A percentile compares a stretch with the other conserved stretches of the same genome.
Conservation (phyloP, 2,113 vertebrate species). For the Trematomus loennbergii region DNA sequence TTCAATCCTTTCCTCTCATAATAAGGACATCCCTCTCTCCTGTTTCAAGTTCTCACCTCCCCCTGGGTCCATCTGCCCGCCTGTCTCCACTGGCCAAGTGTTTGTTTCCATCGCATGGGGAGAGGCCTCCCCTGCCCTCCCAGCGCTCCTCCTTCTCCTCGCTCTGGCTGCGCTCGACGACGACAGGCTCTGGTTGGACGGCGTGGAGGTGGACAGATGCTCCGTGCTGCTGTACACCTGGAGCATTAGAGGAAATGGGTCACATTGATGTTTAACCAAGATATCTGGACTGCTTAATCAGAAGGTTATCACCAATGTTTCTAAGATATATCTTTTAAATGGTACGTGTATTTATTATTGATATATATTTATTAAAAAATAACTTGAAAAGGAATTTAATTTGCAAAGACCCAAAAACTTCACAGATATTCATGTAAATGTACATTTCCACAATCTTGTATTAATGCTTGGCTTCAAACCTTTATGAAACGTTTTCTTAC, state of each 20-base stretch:
- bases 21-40: conserved; percentile 30
- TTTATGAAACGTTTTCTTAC: no score
- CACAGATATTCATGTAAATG: no score
- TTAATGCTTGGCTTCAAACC: no score
- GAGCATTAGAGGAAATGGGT: neutral
- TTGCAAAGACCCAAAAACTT: no score
- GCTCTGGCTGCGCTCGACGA: conserved; percentile 86
- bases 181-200: conserved; percentile 84
- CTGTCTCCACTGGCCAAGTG: conserved; percentile 73
- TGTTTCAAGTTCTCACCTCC: conserved; percentile 56
- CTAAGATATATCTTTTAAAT: neutral
- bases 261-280: neutral
- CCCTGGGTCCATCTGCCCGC: conserved; percentile 59
- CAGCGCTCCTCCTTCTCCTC: conserved; percentile 90
- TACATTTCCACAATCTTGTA: no score
- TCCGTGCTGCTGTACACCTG: conserved; percentile 97
- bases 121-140: conserved; percentile 82
- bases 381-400: no score
- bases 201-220: conserved; percentile 88
- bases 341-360: no score
- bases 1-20: conserved; percentile 12
- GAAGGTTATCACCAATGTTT: neutral
- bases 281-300: neutral
- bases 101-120: conserved; percentile 74
- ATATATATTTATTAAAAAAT: no score